Conservation (phyloP, 2,888 invertebrate genomes). For the Sinhomidia bicolor region DNA sequence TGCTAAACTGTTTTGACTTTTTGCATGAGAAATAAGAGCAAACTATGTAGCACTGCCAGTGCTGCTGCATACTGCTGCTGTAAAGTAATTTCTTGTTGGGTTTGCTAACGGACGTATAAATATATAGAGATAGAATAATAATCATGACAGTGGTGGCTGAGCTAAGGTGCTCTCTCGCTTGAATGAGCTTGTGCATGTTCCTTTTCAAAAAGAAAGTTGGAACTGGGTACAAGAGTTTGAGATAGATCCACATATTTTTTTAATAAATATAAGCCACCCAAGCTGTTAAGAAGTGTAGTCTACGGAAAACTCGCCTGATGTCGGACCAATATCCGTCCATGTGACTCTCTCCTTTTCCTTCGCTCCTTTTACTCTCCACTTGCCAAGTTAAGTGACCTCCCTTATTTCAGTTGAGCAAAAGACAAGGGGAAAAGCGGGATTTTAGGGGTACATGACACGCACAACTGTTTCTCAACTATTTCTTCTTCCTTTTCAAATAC, state of each 20-base stretch:
- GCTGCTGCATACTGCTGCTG: neutral
- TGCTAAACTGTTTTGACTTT: slow-evolving; percentile 49
- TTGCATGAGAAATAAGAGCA: neutral
- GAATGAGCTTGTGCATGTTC: too few relatives aligned
- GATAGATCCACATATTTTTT: too few relatives aligned
- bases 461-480: too few relatives aligned
- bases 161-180: neutral
- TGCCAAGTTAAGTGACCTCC: too few relatives aligned
- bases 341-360: slow-evolving; percentile 14
- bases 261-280: too few relatives aligned
- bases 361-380: too few relatives aligned
- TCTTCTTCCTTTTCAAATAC: too few relatives aligned
- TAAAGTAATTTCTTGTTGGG: neutral
- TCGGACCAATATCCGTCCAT: slow-evolving; percentile 36
- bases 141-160: neutral
- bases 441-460: too few relatives aligned
- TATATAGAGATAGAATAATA: neutral
- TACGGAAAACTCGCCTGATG: neutral
- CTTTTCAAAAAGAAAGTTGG: too few relatives aligned
- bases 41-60: neutral
- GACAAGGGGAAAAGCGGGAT: too few relatives aligned
- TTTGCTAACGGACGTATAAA: neutral
- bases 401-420: too few relatives aligned
- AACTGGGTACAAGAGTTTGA: neutral
- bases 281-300: neutral